Conservation (phyloP, 2,888 invertebrate species). For the Seira ritae region DNA sequence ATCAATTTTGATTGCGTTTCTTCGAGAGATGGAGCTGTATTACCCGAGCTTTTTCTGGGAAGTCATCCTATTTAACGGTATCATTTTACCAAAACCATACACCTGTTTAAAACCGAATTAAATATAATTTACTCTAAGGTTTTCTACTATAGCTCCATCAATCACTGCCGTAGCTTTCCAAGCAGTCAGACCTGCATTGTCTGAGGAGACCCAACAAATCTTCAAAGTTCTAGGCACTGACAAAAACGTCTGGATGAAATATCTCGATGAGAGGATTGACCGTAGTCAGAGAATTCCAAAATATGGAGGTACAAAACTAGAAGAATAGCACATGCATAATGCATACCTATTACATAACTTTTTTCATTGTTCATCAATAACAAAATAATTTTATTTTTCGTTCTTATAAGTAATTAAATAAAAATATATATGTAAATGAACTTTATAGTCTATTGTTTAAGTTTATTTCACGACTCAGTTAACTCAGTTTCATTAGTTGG, state of each 20-base stretch:
- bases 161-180: conserved; percentile 17
- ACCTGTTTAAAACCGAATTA: too few relatives aligned
- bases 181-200: conserved; percentile 22
- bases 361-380: too few relatives aligned
- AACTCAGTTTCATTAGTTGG: too few relatives aligned
- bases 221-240: conserved; percentile 24
- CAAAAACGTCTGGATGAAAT: conserved; percentile 25
- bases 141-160: conserved; percentile 14
- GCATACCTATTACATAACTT: too few relatives aligned
- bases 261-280: conserved; percentile 29
- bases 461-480: too few relatives aligned
- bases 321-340: background rate
- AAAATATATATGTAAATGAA: too few relatives aligned
- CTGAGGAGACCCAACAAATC: background rate
- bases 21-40: background rate
- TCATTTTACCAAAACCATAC: too few relatives aligned
- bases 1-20: background rate
- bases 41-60: background rate
- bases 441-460: too few relatives aligned
- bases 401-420: background rate
- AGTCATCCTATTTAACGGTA: background rate
- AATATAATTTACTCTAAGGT: background rate
- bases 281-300: conserved; percentile 12
- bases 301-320: background rate
- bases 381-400: background rate